These are phyloP conservation scores for Eubucco bourcierii DNA, from an alignment of 2,113 vertebrate genomes.

Conservation along the genomic window DNA sequence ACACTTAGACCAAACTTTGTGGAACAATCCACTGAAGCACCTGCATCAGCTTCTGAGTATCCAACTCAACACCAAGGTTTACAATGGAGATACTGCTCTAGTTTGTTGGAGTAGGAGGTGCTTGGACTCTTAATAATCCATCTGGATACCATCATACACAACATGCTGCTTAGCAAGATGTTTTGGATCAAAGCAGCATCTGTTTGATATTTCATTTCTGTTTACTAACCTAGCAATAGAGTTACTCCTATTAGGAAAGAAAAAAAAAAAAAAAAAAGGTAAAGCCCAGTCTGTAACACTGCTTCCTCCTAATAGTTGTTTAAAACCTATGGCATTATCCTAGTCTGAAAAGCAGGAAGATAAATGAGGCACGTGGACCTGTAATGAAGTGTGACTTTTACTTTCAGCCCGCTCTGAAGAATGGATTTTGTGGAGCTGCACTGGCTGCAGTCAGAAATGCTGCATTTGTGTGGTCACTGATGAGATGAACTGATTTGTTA, in stretches of 20 bases:
- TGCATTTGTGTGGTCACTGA: slow-evolving; percentile 6
- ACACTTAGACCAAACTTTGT: background rate
- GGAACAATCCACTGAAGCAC: background rate
- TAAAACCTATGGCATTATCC: background rate
- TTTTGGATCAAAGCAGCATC: background rate
- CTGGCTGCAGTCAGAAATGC: background rate
- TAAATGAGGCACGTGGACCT: background rate
- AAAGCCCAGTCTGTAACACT: background rate
- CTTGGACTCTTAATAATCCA: background rate
- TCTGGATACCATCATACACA: background rate
- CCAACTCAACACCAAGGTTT: background rate
- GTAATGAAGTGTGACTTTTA: slow-evolving; percentile 4
- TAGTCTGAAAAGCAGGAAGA: background rate
- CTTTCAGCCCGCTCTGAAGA: background rate
- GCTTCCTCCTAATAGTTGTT: background rate
- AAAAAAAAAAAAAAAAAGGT: background rate
- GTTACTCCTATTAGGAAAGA: background rate
- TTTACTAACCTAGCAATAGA: background rate
- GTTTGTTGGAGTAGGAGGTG: background rate
- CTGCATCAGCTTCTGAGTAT: background rate
- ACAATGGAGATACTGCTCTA: background rate
- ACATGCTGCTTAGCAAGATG: background rate
- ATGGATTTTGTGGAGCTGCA: background rate
- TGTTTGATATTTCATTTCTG: background rate
- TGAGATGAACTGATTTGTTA: slow-evolving; percentile 17